Evolutionary conservation across 2,888 invertebrate species (phyloP).

Genomic region (Aspidapion aeneum): DNA sequence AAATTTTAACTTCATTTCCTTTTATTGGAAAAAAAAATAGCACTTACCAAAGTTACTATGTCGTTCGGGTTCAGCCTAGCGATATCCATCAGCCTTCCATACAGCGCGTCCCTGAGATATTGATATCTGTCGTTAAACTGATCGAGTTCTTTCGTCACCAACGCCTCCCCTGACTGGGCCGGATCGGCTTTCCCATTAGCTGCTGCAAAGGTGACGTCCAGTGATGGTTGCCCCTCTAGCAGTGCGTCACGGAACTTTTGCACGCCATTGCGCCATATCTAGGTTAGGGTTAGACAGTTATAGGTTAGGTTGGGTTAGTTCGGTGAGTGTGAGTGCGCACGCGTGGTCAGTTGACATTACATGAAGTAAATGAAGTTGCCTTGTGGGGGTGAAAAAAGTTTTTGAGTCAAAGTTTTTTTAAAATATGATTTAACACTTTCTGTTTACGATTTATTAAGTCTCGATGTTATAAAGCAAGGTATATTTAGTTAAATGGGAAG

Average conservation of each 20-base stretch:
- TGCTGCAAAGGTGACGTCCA: constrained; percentile 56
- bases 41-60: constrained; percentile 71
- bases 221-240: constrained; percentile 77
- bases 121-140: constrained; percentile 77
- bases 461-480: too few species aligned
- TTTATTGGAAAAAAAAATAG: constrained; percentile 11
- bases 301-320: constrained; percentile 46
- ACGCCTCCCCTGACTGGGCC: constrained; percentile 59
- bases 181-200: constrained; percentile 39
- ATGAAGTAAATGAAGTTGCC: too few species aligned
- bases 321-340: constrained; percentile 42
- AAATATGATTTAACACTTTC: too few species aligned
- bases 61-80: constrained; percentile 68
- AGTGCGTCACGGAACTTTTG: constrained; percentile 80
- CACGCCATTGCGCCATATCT: constrained; percentile 85
- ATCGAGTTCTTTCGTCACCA: constrained; percentile 74
- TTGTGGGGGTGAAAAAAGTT: too few species aligned
- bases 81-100: constrained; percentile 66
- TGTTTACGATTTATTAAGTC: too few species aligned
- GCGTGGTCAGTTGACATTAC: constrained; percentile 28
- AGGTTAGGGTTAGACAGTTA: constrained; percentile 52
- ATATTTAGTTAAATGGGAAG: too few species aligned
- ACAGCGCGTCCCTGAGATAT: constrained; percentile 64
- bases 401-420: too few species aligned
- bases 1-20: too few species aligned